Evolutionary conservation across 2,888 invertebrate genomes (phyloP), one percentile per base, ranked within the genome.

Genomic region (Acrocera orbiculus): DNA sequence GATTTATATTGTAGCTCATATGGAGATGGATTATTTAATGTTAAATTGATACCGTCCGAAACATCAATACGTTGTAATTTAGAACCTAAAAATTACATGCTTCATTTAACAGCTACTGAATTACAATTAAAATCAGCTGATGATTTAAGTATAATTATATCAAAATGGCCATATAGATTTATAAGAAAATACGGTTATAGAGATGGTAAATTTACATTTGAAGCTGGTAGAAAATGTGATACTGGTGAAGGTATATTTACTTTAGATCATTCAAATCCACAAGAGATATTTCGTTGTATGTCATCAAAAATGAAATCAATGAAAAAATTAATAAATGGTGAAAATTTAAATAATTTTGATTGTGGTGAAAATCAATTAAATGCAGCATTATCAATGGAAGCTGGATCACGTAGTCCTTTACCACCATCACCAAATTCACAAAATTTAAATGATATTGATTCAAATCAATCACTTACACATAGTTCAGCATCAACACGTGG

Each of bases 121-220:
- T 67, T 85, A 46, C 81, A 82, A 54, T 58, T 85, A 30, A 60
- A 58, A 43, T 66, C 75, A 49, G 72, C 73, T 47, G 63, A 69
- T 32, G 70, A 70, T 48, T 67, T 73, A 44, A 69, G 67, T 46
- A 70, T 69, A 43, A 56, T 53, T 7, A 51, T 56, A 35, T 81
- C 73, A 39, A 80, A 75, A 30, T 86, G 85, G 85, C 85, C 85
- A 28, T 83, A 82, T 54, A 70, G 77, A 45, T 85, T 74, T 50
- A 83, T 86, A 42, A 66, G 85, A 39, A 67, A 80, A 39, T 85
- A 86, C 56, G 85, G 85, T n/a, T 81, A 82, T 48, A 73, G 79
- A 44, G 76, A 78, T 53, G 82, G 81, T 26, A 81, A 78, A 56
- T 85, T 86, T 51, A 82, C 81, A 22, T 85, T 86, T 56, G 85